Conservation (phyloP, 2,888 invertebrate species). For the Nephrotoma appendiculata region DNA sequence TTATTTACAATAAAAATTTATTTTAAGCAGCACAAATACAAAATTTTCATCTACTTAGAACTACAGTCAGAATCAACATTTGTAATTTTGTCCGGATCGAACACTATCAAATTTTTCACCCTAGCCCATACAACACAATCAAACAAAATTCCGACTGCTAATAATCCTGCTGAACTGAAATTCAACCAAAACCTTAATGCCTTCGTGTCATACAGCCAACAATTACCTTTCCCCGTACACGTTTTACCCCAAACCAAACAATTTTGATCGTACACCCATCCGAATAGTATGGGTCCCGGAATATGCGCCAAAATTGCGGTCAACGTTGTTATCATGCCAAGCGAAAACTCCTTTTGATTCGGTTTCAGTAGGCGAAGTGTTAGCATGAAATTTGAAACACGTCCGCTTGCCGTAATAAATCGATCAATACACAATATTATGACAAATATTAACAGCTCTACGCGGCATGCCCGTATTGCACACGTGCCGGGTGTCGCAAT, state of each 20-base stretch:
- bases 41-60: not conserved
- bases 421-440: conserved; percentile 31
- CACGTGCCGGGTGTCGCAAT: conserved; percentile 37
- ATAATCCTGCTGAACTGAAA: conserved; percentile 38
- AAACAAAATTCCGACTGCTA: not conserved
- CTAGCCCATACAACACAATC: not conserved
- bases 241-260: conserved; percentile 51
- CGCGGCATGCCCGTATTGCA: conserved; percentile 36
- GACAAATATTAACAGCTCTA: conserved; percentile 38
- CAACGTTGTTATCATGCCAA: conserved; percentile 39
- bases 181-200: conserved; percentile 33
- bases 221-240: conserved; percentile 33
- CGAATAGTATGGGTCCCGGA: conserved; percentile 50
- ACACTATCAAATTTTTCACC: not conserved
- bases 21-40: not conserved
- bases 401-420: not conserved
- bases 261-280: conserved; percentile 46
- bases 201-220: conserved; percentile 48
- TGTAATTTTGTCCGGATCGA: not conserved
- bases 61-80: not conserved
- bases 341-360: conserved; percentile 45
- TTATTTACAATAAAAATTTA: not conserved
- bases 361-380: conserved; percentile 32
- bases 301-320: conserved; percentile 44
- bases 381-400: not conserved